Evolutionary conservation across 2,888 invertebrate species (phyloP).

Genomic region (Bombylius discolor): DNA sequence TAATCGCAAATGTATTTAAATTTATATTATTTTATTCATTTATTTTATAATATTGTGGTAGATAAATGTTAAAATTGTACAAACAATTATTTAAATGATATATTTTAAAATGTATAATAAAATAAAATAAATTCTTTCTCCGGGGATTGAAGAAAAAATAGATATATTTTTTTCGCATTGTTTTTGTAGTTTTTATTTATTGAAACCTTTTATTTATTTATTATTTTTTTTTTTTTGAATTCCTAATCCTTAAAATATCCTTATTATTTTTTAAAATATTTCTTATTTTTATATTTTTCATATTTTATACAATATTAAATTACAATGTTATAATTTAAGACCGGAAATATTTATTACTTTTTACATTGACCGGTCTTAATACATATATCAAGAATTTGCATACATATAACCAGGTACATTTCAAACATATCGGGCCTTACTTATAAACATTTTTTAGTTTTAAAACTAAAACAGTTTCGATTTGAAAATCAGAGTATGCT

Average conservation of each 20-base stretch:
- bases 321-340: too few species aligned
- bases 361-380: too few species aligned
- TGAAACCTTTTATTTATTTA: not conserved
- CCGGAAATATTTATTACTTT: too few species aligned
- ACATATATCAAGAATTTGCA: too few species aligned
- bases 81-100: not conserved
- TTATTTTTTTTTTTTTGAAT: not conserved
- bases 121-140: slow-evolving; percentile 4
- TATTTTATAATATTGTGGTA: not conserved
- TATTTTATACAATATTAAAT: too few species aligned
- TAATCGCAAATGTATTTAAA: not conserved
- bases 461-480: too few species aligned
- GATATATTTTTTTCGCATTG: too few species aligned
- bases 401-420: too few species aligned
- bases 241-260: not conserved
- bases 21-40: not conserved
- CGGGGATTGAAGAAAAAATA: not conserved
- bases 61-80: not conserved
- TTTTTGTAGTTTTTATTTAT: not conserved
- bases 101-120: slow-evolving; percentile 2
- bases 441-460: too few species aligned
- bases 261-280: not conserved
- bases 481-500: too few species aligned
- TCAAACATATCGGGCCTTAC: too few species aligned
- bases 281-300: too few species aligned